These are phyloP conservation scores for Umimayanthus chanpuru DNA, from an alignment of 92 coral and sea anemone genomes.

Conservation along the genomic window DNA sequence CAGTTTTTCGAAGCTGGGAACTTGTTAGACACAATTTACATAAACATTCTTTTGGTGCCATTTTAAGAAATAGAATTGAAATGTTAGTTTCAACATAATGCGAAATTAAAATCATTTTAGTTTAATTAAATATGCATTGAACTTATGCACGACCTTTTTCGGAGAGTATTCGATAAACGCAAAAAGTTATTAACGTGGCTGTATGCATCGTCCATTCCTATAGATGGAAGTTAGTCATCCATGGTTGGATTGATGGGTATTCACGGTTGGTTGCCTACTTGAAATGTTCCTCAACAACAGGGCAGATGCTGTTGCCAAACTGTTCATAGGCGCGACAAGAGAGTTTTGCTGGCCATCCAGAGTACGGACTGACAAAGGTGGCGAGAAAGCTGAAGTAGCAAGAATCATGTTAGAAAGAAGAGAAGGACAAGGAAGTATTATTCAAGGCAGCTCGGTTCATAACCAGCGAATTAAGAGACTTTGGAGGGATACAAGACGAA, in stretches of 20 bases:
- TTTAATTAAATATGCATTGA: too few species aligned
- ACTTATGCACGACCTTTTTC: too few species aligned
- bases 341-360: slow-evolving; percentile 55
- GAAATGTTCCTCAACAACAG: slow-evolving; percentile 47
- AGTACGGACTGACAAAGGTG: slow-evolving; percentile 61
- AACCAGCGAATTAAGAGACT: slow-evolving; percentile 65
- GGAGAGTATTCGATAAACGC: too few species aligned
- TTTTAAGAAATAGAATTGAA: too few species aligned
- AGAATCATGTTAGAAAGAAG: slow-evolving; percentile 45
- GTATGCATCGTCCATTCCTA: background rate
- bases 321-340: slow-evolving; percentile 41
- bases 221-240: slow-evolving; percentile 45
- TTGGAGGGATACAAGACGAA: slow-evolving; percentile 56
- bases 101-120: too few species aligned
- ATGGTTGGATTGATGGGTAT: slow-evolving; percentile 47
- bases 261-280: slow-evolving; percentile 34
- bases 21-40: too few species aligned
- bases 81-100: too few species aligned
- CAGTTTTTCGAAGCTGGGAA: too few species aligned
- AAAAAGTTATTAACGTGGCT: too few species aligned
- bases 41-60: too few species aligned
- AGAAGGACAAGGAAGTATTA: slow-evolving; percentile 44
- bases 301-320: slow-evolving; percentile 37
- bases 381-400: slow-evolving; percentile 46
- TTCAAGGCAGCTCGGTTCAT: slow-evolving; percentile 43